Percentiles rank a stretch among this genome's conserved stretches.
Evolutionary conservation across 2,888 invertebrate species (phyloP).

Genomic region (Phragmatobia fuliginosa): DNA sequence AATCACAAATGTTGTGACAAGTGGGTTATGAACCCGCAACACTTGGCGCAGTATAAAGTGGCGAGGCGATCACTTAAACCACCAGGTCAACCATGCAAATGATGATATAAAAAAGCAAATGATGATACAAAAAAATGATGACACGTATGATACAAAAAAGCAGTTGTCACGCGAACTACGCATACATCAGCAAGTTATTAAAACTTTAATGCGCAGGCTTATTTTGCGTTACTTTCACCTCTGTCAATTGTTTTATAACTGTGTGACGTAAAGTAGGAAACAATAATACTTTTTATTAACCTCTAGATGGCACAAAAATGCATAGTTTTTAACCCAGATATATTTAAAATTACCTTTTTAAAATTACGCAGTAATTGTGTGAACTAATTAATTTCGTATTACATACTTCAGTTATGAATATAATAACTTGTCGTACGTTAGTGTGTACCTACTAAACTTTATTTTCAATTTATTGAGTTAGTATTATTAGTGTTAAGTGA

Average conservation of each 20-base stretch:
- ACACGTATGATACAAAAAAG: background rate
- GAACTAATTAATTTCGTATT: constrained; percentile 5
- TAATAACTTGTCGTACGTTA: background rate
- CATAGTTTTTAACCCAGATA: constrained; percentile 22
- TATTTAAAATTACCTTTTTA: constrained; percentile 5
- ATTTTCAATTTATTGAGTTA: too few species aligned
- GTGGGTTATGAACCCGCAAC: too few species aligned
- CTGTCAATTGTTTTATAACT: constrained; percentile 17
- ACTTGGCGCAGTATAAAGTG: too few species aligned
- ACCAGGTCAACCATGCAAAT: background rate
- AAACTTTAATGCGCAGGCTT: constrained; percentile 19
- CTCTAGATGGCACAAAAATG: background rate
- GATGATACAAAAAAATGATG: too few species aligned
- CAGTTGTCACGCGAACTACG: background rate
- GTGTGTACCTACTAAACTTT: too few species aligned
- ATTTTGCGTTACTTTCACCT: constrained; percentile 42
- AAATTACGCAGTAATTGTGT: constrained; percentile 4
- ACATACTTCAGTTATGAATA: background rate
- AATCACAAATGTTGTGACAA: too few species aligned
- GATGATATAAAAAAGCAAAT: background rate
- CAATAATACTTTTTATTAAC: constrained; percentile 21
- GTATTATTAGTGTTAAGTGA: too few species aligned
- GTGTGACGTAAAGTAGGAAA: constrained; percentile 28
- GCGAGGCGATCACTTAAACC: too few species aligned
- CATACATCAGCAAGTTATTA: constrained; percentile 24